These are phyloP conservation scores for Tolmerus cingulatus DNA, from an alignment of 2,888 invertebrate genomes.

Conservation along the genomic window DNA sequence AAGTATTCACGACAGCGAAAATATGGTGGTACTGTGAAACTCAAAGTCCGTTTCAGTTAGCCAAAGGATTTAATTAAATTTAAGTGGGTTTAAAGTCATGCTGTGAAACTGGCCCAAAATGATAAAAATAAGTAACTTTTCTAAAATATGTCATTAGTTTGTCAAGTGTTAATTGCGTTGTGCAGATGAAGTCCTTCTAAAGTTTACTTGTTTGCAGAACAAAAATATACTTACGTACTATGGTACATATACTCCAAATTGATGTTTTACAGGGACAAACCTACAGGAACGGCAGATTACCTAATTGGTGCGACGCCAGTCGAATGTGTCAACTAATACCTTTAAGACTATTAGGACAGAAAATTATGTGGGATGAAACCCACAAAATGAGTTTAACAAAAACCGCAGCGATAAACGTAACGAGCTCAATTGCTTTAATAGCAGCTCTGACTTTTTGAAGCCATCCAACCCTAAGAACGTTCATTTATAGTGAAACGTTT, in stretches of 20 bases:
- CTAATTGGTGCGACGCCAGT: background rate
- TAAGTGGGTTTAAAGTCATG: too few species aligned
- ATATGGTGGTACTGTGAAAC: too few species aligned
- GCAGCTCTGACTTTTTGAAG: background rate
- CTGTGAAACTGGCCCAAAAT: background rate
- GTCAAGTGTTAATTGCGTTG: background rate
- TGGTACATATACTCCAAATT: background rate
- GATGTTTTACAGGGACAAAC: background rate
- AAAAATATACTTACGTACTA: background rate
- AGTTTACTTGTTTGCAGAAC: background rate
- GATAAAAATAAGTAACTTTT: background rate
- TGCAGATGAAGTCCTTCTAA: background rate
- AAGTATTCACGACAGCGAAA: too few species aligned
- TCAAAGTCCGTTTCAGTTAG: too few species aligned
- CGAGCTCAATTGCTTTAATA: background rate
- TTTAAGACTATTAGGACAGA: too few species aligned
- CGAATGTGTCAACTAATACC: background rate
- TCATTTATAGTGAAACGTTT: background rate
- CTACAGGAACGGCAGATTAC: background rate
- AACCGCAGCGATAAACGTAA: background rate
- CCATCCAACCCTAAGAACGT: background rate
- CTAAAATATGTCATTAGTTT: background rate
- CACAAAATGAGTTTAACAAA: background rate
- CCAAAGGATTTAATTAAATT: too few species aligned
- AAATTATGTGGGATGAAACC: background rate